Evolutionary conservation across 1,140 invertebrate species (phyloP), one percentile per base, ranked within the genome.

Genomic region (Halotydeus destructor): DNA sequence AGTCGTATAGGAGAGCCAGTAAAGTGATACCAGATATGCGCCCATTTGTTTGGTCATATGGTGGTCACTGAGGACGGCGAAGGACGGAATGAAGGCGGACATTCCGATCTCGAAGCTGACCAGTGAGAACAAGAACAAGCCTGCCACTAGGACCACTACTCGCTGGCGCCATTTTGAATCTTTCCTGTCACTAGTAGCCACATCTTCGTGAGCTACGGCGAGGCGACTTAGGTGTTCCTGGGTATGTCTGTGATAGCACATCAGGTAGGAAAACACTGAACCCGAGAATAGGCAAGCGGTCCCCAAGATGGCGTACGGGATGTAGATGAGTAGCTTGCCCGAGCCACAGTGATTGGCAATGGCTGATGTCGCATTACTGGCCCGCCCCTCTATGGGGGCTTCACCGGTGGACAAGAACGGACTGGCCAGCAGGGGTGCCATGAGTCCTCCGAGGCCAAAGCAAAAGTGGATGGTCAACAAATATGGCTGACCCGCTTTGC

Each of bases 391-490:
- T 5, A 18, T 12, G 19, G 36, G 16, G n/a, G 16, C 22, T 3
- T 16, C 8, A 2, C 16, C 5, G 26, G 14, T 27, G 19, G 43
- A 51, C 9, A 67, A 51, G 44, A 66, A 68, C 0, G 61, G 60
- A 14, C 57, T 56, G 4, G 63, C 59, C 19, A 68, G 44, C 3
- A 68, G 52, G 5, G 66, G 66, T 12, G 65, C 63, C 26, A 67
- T 47, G 43, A 66, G 65, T 1, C 63, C 63, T 24, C 66, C 66
- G 22, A 68, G 43, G 18, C 62, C 65, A 57, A 67, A 67, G 18
- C 58, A 59, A 51, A 68, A 68, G 44, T 68, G 66, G 21, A 69
- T 41, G 3, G 61, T 53, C 50, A 68, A 66, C 45, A 68, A 59
- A 42, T 61, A 67, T 5, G 64, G 64, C 2, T 57, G 58, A 50